Percentiles rank a stretch among this genome's conserved stretches.
phyloP scores from a whole-genome alignment of 2,888 invertebrate species.

The Coenonympha arcania region DNA sequence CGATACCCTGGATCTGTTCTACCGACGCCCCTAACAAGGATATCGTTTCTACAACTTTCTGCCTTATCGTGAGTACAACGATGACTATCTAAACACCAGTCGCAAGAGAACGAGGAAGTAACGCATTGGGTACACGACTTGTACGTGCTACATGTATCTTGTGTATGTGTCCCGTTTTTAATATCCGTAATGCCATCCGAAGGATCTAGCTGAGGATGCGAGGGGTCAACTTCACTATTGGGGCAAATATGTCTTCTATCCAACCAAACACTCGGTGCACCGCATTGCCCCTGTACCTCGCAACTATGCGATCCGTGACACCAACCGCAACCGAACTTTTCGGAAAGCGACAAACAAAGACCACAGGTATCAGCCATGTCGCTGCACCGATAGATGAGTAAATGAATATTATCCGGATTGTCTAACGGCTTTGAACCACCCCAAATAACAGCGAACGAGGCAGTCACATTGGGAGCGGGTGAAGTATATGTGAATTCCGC shows the following conservation, averaged over 20 bases:
- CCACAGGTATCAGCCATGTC: constrained; percentile 99
- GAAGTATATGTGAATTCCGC: constrained; percentile 95
- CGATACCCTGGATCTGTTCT: constrained; percentile 93
- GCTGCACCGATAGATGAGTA: constrained; percentile 93
- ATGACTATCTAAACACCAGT: constrained; percentile 98
- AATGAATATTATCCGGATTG: constrained; percentile 96
- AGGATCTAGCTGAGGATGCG: constrained; percentile 90
- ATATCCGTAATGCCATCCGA: constrained; percentile 97
- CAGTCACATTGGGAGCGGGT: constrained; percentile 91
- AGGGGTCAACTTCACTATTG: constrained; percentile 91
- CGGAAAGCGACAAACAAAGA: constrained; percentile 91
- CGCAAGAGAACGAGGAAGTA: constrained; percentile 97
- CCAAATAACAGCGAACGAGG: constrained; percentile 96
- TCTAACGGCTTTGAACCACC: constrained; percentile 95
- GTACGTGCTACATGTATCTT: constrained; percentile 98
- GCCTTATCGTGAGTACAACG: constrained; percentile 96
- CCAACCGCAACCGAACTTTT: constrained; percentile 97
- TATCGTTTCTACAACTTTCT: constrained; percentile 94
- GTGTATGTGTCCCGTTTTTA: constrained; percentile 92
- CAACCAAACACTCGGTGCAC: constrained; percentile 86
- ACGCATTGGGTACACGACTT: constrained; percentile 97
- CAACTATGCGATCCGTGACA: constrained; percentile 93
- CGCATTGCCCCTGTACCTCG: constrained; percentile 93
- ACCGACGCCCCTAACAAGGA: constrained; percentile 92
- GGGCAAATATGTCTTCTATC: constrained; percentile 94